Percentiles rank a stretch among this genome's conserved stretches.
phyloP scores from a whole-genome alignment of 2,888 invertebrate species.

The Tipula confusa region DNA sequence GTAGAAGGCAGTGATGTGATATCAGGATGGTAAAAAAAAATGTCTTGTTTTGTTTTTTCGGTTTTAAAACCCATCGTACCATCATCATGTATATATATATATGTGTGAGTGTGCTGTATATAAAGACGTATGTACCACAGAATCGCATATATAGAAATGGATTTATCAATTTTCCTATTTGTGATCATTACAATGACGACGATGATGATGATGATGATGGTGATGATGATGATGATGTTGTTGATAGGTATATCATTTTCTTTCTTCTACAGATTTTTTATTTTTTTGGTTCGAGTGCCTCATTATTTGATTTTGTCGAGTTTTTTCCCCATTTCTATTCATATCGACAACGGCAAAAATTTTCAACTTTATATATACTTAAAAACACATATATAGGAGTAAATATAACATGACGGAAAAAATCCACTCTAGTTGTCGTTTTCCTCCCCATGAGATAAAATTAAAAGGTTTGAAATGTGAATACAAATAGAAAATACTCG shows the following conservation, averaged over 20 bases:
- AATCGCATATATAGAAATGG: background rate
- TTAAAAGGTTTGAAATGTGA: conserved; percentile 3
- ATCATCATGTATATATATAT: background rate
- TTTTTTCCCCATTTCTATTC: conserved; percentile 15
- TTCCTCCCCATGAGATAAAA: conserved; percentile 12
- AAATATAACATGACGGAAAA: background rate
- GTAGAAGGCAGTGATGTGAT: background rate
- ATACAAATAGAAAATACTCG: background rate
- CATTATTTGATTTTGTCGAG: conserved; percentile 25
- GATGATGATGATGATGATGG: background rate
- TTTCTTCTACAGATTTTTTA: background rate
- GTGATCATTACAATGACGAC: conserved; percentile 3
- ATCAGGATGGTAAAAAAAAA: background rate
- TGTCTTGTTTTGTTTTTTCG: background rate
- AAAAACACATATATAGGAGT: background rate
- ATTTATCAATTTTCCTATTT: background rate
- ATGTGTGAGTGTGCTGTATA: background rate
- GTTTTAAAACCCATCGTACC: background rate
- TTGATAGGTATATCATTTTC: conserved; percentile 12
- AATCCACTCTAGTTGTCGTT: conserved; percentile 12
- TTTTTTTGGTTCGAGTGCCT: conserved; percentile 9
- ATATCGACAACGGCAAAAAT: background rate
- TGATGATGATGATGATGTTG: background rate
- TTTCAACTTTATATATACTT: background rate
- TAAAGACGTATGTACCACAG: background rate